phyloP scores from a whole-genome alignment of 2,888 invertebrate genomes.

The Ormyrus pomaceus region DNA sequence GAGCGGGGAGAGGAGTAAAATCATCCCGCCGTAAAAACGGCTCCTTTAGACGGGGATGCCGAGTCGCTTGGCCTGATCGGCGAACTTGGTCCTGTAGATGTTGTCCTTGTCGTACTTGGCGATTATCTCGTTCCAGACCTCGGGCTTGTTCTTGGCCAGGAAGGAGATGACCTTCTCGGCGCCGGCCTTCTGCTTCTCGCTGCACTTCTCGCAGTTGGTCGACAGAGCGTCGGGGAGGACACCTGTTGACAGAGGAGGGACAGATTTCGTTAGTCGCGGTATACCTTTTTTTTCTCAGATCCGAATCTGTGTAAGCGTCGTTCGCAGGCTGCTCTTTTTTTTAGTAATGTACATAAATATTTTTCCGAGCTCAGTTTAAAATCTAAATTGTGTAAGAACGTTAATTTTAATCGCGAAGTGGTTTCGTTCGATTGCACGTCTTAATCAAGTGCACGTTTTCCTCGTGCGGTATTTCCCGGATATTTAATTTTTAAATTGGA shows the following conservation, averaged over 20 bases:
- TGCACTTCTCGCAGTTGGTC: conserved; percentile 83
- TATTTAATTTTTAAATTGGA: too few relatives aligned
- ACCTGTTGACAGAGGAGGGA: conserved; percentile 71
- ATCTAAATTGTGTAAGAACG: too few relatives aligned
- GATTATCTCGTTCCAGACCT: conserved; percentile 81
- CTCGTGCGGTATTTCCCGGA: too few relatives aligned
- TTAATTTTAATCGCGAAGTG: too few relatives aligned
- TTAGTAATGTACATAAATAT: too few relatives aligned
- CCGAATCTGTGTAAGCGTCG: too few relatives aligned
- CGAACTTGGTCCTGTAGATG: conserved; percentile 81
- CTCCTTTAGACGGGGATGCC: conserved; percentile 66
- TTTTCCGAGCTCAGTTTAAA: too few relatives aligned
- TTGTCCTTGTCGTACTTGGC: conserved; percentile 84
- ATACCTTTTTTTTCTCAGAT: too few relatives aligned
- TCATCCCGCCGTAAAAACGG: neutral
- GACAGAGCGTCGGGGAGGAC: conserved; percentile 84
- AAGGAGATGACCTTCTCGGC: conserved; percentile 82
- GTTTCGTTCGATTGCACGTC: too few relatives aligned
- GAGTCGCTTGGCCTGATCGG: conserved; percentile 76
- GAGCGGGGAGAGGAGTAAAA: neutral
- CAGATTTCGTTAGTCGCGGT: too few relatives aligned
- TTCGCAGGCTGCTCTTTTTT: too few relatives aligned
- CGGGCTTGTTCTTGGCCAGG: conserved; percentile 78
- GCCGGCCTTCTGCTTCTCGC: conserved; percentile 80
- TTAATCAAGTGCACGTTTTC: too few relatives aligned